phyloP scores from a whole-genome alignment of 2,113 vertebrate genomes.

The Anseranas semipalmata region DNA sequence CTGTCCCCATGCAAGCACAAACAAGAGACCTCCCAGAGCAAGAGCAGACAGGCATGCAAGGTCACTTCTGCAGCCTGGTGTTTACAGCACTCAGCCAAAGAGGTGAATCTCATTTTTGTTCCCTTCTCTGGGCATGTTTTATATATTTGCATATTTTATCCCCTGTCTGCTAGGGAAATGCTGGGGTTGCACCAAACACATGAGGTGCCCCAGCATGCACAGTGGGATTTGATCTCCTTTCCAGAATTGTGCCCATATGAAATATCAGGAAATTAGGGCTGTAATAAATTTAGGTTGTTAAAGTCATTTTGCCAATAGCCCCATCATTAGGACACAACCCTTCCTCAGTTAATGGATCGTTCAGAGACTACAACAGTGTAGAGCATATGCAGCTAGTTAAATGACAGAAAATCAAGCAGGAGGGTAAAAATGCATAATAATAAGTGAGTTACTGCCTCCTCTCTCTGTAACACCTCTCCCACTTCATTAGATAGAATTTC shows the following conservation, averaged over 20 bases:
- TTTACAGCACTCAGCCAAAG: neutral
- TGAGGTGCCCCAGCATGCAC: neutral
- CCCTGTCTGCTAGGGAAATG: neutral
- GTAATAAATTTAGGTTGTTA: neutral
- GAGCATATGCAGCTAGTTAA: neutral
- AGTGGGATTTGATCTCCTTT: neutral
- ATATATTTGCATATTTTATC: neutral
- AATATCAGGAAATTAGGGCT: neutral
- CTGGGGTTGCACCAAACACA: neutral
- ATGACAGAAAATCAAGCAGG: neutral
- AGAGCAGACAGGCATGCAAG: neutral
- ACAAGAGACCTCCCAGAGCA: neutral
- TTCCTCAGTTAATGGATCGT: neutral
- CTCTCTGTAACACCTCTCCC: slow-evolving; percentile 32
- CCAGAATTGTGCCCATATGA: neutral
- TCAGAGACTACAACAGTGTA: neutral
- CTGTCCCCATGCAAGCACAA: neutral
- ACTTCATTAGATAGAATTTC: slow-evolving; percentile 34
- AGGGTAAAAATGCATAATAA: slow-evolving; percentile 3
- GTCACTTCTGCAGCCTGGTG: neutral
- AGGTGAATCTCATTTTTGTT: neutral
- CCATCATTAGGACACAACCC: neutral
- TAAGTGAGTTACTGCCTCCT: slow-evolving; percentile 21
- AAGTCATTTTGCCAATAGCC: neutral
- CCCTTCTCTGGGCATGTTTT: neutral